Percentiles rank a stretch among this genome's conserved stretches.
Evolutionary conservation across 2,797 vertebrate genomes (phyloP).

Genomic region (Xerus rutilus): DNA sequence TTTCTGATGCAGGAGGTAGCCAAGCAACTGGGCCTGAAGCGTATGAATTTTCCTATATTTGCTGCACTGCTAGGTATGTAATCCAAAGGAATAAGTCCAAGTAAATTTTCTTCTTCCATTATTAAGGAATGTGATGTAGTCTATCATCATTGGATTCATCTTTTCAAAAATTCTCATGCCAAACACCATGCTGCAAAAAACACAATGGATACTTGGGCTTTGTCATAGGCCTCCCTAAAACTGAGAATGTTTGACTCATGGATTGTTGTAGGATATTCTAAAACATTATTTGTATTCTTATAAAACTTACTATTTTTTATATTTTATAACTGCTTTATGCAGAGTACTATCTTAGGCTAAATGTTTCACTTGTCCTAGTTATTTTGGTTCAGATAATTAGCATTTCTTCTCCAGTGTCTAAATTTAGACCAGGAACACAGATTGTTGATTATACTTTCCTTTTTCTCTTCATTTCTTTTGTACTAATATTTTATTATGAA

Average conservation of each 20-base stretch:
- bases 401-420: constrained; percentile 44
- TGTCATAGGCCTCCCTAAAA: not conserved
- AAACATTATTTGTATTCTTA: constrained; percentile 45
- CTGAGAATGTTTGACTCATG: constrained; percentile 41
- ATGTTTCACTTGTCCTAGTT: not conserved
- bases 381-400: constrained; percentile 16
- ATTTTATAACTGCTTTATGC: not conserved
- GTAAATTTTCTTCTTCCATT: constrained; percentile 14
- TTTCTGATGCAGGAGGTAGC: constrained; percentile 96
- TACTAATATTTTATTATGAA: constrained; percentile 60
- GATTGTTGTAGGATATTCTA: constrained; percentile 47
- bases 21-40: constrained; percentile 95
- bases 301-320: not conserved
- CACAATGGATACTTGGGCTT: not conserved
- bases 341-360: not conserved
- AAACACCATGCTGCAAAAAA: not conserved
- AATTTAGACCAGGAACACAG: constrained; percentile 35
- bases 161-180: constrained; percentile 31
- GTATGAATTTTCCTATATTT: constrained; percentile 94
- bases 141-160: constrained; percentile 26
- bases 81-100: not conserved
- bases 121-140: constrained; percentile 17
- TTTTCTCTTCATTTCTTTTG: constrained; percentile 58
- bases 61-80: constrained; percentile 94
- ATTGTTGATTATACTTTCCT: constrained; percentile 19